Percentiles rank a stretch among this genome's conserved stretches.
phyloP scores from a whole-genome alignment of 1,140 invertebrate species.

The Eciton burchellii region DNA sequence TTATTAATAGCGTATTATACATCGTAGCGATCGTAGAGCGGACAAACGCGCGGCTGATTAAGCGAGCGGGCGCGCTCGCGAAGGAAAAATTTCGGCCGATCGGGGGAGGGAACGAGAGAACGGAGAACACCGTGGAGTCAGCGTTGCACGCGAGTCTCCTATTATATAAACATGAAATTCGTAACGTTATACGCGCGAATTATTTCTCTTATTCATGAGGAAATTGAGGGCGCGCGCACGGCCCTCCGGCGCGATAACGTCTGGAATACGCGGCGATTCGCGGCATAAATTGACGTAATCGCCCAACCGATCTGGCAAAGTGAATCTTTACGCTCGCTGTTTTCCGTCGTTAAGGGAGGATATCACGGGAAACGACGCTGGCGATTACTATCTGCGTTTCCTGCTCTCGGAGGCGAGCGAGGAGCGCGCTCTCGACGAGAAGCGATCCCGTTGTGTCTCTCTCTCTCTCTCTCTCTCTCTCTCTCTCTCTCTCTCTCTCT shows the following conservation, averaged over 20 bases:
- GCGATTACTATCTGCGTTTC: constrained; percentile 74
- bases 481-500: constrained; percentile 54
- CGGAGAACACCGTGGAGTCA: background rate
- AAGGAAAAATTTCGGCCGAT: background rate
- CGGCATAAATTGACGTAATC: constrained; percentile 11
- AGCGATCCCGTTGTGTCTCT: constrained; percentile 59
- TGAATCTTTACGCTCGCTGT: constrained; percentile 60
- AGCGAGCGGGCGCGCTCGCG: background rate
- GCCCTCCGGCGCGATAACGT: background rate
- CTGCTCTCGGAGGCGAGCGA: constrained; percentile 68
- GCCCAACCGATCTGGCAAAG: background rate
- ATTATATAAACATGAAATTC: background rate
- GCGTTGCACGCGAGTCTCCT: background rate
- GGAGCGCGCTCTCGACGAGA: constrained; percentile 48
- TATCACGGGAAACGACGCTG: constrained; percentile 65
- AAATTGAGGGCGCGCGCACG: background rate
- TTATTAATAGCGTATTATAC: constrained; percentile 19
- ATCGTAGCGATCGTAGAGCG: constrained; percentile 1
- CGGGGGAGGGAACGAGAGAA: background rate
- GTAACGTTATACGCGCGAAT: background rate
- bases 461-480: constrained; percentile 54
- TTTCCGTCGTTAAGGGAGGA: constrained; percentile 66
- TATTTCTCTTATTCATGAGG: background rate
- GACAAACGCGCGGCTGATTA: background rate
- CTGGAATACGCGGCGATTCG: too few relatives aligned